Base-by-base conservation (phyloP, 2,888 invertebrate species). In the Tanypteryx hageni region DNA sequence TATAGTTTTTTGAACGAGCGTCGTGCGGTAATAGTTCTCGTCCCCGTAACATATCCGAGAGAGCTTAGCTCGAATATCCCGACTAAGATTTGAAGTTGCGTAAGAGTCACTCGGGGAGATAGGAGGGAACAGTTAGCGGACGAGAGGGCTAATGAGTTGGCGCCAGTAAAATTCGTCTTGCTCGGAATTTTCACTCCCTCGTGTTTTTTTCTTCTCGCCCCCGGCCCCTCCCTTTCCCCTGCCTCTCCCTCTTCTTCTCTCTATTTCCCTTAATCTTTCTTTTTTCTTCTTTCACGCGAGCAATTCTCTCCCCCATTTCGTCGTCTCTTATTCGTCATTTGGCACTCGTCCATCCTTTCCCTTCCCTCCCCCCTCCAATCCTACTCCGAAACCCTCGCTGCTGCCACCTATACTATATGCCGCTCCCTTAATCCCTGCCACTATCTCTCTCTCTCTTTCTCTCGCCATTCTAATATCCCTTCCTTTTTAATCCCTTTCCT, bases 81-180 rank as follows among this genome's bases (percentile, higher is more conserved):
- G 1, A 44, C 44, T 44, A 44, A 1, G 44, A 5, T 44, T 44
- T 44, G 44, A 44, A 5, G 44, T 44, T 44, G 44, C 5, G 44
- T 13, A n/a, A 56, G 5, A 44, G 83, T n/a, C 83, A n/a, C n/a
- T n/a, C 14, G 22, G 14, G 10, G 13, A 10, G 16, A 16, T 11
- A 57, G 18, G 57, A 56, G 18, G 83, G 57, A 14, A n/a, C 44
- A 44, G 83, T 83, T 83, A 83, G 56, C 83, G 83, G 11, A 83
- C 83, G 57, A 83, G 83, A 14, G 57, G n/a, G 83, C 44, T 83
- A 83, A 83, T 83, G 83, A 83, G 83, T 83, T 83, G 83, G 83
- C 83, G 57, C 83, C n/a, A n/a, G 56, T 44, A 82, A 83, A 83
- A 83, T 56, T 83, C 57, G 9, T n/a, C n/a, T n/a, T n/a, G n/a